Conservation (phyloP, 2,113 vertebrate species). For the Sterrhoptilus dennistouni region DNA sequence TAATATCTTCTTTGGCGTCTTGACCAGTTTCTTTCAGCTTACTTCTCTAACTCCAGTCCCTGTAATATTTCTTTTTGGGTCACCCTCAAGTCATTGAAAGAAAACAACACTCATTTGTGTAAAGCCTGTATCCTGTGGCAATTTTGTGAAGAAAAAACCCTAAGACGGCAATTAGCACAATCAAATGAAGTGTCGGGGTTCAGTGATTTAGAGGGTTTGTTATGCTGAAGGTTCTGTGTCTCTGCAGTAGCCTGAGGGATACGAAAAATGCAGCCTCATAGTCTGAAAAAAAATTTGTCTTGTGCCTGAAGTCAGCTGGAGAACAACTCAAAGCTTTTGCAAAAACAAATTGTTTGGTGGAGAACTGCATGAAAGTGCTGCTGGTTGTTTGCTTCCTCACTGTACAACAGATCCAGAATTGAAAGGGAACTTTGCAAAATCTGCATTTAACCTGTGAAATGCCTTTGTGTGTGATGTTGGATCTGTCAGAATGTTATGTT, state of each 20-base stretch:
- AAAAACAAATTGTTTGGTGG: not conserved
- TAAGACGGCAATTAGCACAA: not conserved
- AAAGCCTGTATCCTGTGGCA: not conserved
- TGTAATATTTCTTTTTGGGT: not conserved
- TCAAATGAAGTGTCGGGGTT: accelerated
- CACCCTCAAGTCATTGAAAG: not conserved
- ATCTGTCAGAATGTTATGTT: not conserved
- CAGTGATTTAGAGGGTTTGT: not conserved
- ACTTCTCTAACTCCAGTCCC: not conserved
- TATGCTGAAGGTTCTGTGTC: not conserved
- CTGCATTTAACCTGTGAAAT: not conserved
- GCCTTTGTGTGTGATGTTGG: not conserved
- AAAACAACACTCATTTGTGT: not conserved
- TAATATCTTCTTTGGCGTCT: not conserved
- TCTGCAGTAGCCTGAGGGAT: not conserved
- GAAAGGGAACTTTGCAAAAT: not conserved
- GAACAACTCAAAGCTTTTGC: not conserved
- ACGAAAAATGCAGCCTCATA: not conserved
- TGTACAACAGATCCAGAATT: not conserved
- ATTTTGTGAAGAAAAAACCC: not conserved
- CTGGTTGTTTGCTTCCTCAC: not conserved
- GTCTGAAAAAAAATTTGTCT: not conserved
- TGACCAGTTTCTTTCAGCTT: not conserved
- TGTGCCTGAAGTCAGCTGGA: not conserved
- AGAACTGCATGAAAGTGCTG: not conserved